Percentiles rank a stretch among this genome's conserved stretches.
Evolutionary conservation across 1,140 invertebrate species (phyloP).

Genomic region (Bombus picipes): DNA sequence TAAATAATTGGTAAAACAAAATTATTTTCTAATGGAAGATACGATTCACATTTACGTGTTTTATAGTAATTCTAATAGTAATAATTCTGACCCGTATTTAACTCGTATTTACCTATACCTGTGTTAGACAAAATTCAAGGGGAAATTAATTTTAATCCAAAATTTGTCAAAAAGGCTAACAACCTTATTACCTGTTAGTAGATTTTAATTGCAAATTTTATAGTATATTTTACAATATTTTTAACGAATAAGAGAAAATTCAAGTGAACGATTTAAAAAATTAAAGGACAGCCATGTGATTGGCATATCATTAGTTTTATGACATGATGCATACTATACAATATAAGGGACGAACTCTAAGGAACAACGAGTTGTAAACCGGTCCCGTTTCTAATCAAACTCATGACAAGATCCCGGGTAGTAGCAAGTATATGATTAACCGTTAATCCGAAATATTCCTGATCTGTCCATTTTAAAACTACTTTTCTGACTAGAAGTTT

Average conservation of each 20-base stretch:
- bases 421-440: constrained; percentile 23
- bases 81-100: too few relatives aligned
- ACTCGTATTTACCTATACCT: too few relatives aligned
- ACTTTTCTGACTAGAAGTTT: not conserved
- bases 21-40: too few relatives aligned
- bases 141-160: not conserved
- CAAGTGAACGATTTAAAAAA: not conserved
- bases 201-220: not conserved
- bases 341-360: constrained; percentile 8
- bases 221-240: not conserved
- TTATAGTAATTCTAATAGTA: too few relatives aligned
- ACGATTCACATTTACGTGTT: too few relatives aligned
- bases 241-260: not conserved
- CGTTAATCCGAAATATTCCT: constrained; percentile 28
- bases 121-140: too few relatives aligned
- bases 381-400: constrained; percentile 1
- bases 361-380: constrained; percentile 17
- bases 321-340: not conserved
- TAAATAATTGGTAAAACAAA: too few relatives aligned
- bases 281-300: not conserved
- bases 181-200: not conserved
- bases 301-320: not conserved
- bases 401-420: not conserved
- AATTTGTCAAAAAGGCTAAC: not conserved
- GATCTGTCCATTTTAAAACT: not conserved